Evolutionary conservation across 2,113 vertebrate species (phyloP).

Genomic region (Zootoca vivipara): DNA sequence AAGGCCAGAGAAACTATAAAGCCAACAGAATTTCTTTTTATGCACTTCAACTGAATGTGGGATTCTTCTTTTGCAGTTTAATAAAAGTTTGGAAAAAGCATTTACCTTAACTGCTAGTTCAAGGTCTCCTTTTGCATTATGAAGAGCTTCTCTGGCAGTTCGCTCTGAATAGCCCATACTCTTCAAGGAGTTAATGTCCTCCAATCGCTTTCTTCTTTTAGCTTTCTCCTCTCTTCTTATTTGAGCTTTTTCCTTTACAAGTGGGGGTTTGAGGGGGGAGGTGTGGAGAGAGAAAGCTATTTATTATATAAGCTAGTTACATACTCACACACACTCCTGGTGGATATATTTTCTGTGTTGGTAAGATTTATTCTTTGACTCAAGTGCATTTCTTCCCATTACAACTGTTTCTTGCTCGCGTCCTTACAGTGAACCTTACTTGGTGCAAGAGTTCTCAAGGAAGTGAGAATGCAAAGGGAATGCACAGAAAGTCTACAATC

Average conservation of each 20-base stretch:
- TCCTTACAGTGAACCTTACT: background rate
- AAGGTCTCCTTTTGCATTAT: conserved; percentile 79
- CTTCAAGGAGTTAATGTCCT: conserved; percentile 76
- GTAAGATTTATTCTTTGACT: background rate
- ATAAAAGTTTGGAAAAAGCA: background rate
- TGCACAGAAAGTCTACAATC: background rate
- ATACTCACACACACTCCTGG: background rate
- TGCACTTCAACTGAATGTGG: background rate
- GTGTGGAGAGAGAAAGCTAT: background rate
- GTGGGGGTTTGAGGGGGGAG: background rate
- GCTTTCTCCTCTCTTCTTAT: conserved; percentile 82
- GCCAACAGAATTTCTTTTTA: background rate
- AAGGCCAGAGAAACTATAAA: background rate
- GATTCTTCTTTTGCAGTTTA: background rate
- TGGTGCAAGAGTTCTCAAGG: background rate
- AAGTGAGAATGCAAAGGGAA: background rate
- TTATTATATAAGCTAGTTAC: background rate
- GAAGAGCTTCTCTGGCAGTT: conserved; percentile 84
- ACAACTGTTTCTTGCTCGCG: background rate
- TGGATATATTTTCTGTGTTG: background rate
- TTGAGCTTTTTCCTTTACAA: conserved; percentile 84
- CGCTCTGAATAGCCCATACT: conserved; percentile 84
- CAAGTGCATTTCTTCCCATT: background rate
- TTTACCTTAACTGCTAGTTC: conserved; percentile 82
- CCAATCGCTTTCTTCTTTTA: conserved; percentile 77